phyloP scores from a whole-genome alignment of 2,113 vertebrate genomes.

The Cyphomyrus discorhynchus region DNA sequence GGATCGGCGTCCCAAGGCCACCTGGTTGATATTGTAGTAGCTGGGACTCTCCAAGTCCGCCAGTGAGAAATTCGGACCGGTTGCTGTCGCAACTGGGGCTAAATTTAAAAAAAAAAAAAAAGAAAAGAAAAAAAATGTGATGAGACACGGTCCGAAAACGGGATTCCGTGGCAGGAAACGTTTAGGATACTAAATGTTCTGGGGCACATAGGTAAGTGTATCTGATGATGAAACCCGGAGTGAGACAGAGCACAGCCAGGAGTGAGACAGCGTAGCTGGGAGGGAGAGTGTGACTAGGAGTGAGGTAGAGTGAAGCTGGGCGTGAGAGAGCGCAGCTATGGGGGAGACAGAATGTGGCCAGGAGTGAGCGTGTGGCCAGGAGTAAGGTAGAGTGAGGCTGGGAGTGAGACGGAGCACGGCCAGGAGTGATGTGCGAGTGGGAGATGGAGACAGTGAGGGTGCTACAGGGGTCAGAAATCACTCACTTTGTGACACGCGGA shows the following conservation, averaged over 20 bases:
- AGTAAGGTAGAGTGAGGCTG: neutral
- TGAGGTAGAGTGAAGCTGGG: neutral
- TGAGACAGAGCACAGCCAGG: neutral
- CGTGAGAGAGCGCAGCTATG: neutral
- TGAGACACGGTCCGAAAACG: neutral
- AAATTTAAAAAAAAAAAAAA: neutral
- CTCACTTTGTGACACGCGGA: slow-evolving; percentile 91
- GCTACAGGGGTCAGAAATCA: slow-evolving; percentile 29
- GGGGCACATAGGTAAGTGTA: neutral
- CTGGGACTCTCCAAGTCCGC: slow-evolving; percentile 71
- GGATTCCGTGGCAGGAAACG: neutral
- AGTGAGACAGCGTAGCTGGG: neutral
- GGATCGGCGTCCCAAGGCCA: slow-evolving; percentile 74
- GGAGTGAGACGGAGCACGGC: neutral
- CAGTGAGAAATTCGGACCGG: slow-evolving; percentile 76
- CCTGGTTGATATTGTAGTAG: slow-evolving; percentile 88
- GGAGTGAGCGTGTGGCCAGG: neutral
- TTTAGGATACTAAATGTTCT: neutral
- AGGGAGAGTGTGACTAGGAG: neutral
- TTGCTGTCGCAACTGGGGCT: slow-evolving; percentile 86
- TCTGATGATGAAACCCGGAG: neutral
- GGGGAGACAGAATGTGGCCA: neutral
- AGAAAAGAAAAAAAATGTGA: neutral
- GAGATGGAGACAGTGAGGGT: neutral
- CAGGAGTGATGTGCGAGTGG: neutral